These are phyloP conservation scores for Coleophora deauratella DNA, from an alignment of 2,888 invertebrate species.

Conservation along the genomic window DNA sequence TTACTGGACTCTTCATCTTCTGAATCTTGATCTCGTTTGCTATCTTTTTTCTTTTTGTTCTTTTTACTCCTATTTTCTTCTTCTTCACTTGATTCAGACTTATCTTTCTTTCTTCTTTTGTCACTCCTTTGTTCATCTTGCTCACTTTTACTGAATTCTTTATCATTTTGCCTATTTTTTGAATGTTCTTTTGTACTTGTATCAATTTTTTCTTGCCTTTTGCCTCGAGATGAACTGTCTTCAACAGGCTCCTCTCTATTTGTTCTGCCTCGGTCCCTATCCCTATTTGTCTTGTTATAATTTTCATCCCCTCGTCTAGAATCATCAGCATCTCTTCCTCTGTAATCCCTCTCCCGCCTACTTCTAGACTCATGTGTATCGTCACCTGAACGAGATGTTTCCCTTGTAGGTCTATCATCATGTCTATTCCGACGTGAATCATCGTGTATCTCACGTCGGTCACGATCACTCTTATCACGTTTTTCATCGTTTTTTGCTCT, in stretches of 20 bases:
- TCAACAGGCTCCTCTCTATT: too few species aligned
- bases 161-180: too few species aligned
- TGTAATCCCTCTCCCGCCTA: constrained; percentile 2
- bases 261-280: too few species aligned
- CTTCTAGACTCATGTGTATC: constrained; percentile 9
- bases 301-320: background rate
- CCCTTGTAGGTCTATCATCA: constrained; percentile 5
- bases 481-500: background rate
- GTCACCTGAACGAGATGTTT: constrained; percentile 9
- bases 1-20: background rate
- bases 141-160: too few species aligned
- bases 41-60: constrained; percentile 2
- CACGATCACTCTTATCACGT: background rate
- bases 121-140: too few species aligned
- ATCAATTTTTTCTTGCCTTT: too few species aligned
- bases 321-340: constrained; percentile 6
- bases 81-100: background rate
- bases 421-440: constrained; percentile 10
- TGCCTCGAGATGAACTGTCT: too few species aligned
- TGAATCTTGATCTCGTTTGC: background rate
- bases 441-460: constrained; percentile 6
- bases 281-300: too few species aligned
- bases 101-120: too few species aligned
- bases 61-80: constrained; percentile 1
- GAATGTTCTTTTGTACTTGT: too few species aligned